phyloP scores from a whole-genome alignment of 2,888 invertebrate genomes.

The Gari tellinella region DNA sequence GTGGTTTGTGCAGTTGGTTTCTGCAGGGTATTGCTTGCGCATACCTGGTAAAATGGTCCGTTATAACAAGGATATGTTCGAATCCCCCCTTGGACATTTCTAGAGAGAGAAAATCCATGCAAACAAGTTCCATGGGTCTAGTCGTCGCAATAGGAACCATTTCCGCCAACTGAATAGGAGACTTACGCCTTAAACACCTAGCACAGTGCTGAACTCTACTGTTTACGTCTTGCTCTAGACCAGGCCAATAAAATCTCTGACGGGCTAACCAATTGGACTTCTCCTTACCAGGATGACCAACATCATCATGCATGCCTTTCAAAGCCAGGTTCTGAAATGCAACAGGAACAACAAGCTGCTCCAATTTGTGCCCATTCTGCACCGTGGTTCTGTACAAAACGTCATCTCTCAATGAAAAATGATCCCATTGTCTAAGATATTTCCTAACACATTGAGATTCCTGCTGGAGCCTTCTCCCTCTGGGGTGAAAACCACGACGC shows the following conservation, averaged over 20 bases:
- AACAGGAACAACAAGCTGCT: slow-evolving; percentile 17
- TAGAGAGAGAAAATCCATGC: slow-evolving; percentile 20
- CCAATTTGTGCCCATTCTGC: neutral
- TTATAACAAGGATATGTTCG: slow-evolving; percentile 27
- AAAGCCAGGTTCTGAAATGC: slow-evolving; percentile 11
- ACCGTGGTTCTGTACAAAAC: slow-evolving; percentile 15
- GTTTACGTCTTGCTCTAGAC: slow-evolving; percentile 1
- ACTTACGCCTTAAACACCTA: no score
- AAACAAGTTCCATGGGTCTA: slow-evolving; percentile 23
- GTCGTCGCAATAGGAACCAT: slow-evolving; percentile 11
- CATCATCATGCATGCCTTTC: slow-evolving; percentile 19
- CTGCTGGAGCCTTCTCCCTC: slow-evolving; percentile 4
- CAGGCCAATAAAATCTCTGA: slow-evolving; percentile 26
- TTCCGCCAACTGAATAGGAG: no score
- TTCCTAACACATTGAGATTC: no score
- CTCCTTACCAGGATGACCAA: slow-evolving; percentile 27
- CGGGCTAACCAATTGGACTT: slow-evolving; percentile 9
- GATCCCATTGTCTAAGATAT: slow-evolving; percentile 22
- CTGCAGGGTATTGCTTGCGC: slow-evolving; percentile 21
- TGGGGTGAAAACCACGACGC: slow-evolving; percentile 18
- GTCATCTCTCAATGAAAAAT: slow-evolving; percentile 19
- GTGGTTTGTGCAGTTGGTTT: slow-evolving; percentile 26
- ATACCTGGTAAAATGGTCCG: slow-evolving; percentile 29
- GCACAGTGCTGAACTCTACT: neutral
- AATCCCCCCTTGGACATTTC: slow-evolving; percentile 21